Percentiles rank a stretch among this genome's conserved stretches.
phyloP scores from a whole-genome alignment of 2,797 vertebrate species.

The Psittacula echo region DNA sequence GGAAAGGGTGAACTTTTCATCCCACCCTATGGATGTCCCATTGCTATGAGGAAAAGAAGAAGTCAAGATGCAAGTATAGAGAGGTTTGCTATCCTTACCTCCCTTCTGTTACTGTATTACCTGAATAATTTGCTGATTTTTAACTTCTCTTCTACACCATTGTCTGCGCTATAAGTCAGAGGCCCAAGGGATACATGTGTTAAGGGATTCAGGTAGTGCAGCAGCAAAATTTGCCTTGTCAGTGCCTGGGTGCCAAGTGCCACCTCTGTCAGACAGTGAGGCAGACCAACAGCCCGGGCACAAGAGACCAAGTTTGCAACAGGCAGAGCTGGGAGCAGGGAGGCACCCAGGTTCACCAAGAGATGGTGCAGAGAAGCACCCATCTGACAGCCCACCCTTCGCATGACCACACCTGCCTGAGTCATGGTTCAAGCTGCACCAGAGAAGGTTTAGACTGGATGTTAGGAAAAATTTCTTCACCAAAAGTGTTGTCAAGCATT shows the following conservation, averaged over 20 bases:
- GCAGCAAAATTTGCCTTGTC: background rate
- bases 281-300: fast-evolving
- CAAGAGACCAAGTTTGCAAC: fast-evolving
- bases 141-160: background rate
- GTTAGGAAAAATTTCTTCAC: background rate
- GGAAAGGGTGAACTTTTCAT: background rate
- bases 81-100: background rate
- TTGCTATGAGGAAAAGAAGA: background rate
- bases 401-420: fast-evolving
- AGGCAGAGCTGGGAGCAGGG: background rate
- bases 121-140: background rate
- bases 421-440: background rate
- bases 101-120: background rate
- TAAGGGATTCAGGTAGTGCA: background rate
- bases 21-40: too few relatives aligned
- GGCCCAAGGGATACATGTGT: background rate
- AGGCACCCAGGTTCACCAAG: background rate
- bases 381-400: fast-evolving
- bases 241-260: background rate
- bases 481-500: background rate
- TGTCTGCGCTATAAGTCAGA: background rate
- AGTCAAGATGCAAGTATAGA: background rate
- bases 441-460: background rate
- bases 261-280: fast-evolving
- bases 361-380: background rate